Percentiles rank a stretch among this genome's conserved stretches.
These are phyloP conservation scores for Brotogeris chrysoptera DNA, from an alignment of 2,797 vertebrate genomes.

Conservation along the genomic window DNA sequence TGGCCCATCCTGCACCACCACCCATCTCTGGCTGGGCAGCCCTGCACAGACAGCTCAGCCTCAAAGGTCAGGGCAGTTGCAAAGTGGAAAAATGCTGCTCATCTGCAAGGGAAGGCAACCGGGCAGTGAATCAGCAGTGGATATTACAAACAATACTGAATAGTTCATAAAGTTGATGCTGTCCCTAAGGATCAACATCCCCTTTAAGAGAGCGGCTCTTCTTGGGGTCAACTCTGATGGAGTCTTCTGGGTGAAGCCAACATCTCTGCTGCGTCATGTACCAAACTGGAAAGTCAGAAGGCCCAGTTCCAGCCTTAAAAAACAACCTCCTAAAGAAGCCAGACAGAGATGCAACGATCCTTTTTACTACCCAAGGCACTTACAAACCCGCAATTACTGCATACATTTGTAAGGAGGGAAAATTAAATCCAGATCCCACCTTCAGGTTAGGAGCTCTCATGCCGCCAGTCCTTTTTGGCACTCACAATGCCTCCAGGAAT, in stretches of 20 bases:
- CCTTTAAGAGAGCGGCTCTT: background rate
- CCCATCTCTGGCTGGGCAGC: background rate
- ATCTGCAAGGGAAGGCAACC: background rate
- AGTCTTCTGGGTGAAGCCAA: background rate
- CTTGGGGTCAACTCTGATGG: background rate
- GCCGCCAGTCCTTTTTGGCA: background rate
- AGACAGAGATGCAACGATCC: background rate
- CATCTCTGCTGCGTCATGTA: accelerated
- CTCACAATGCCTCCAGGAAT: background rate
- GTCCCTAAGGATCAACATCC: background rate
- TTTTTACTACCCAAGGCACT: constrained; percentile 18
- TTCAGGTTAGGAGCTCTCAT: background rate
- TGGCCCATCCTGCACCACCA: background rate
- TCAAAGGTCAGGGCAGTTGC: background rate
- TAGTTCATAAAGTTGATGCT: accelerated
- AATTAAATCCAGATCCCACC: constrained; percentile 48
- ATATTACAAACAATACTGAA: background rate
- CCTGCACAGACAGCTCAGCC: background rate
- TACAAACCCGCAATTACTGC: background rate
- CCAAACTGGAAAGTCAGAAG: background rate
- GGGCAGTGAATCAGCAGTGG: background rate
- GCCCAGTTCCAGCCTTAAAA: background rate
- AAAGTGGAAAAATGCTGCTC: background rate
- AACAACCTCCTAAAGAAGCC: background rate
- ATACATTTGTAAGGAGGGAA: background rate